A percentile compares a stretch with the other conserved stretches of the same genome.
Conservation (phyloP, 2,113 vertebrate genomes). For the Pogonocichla stellata region DNA sequence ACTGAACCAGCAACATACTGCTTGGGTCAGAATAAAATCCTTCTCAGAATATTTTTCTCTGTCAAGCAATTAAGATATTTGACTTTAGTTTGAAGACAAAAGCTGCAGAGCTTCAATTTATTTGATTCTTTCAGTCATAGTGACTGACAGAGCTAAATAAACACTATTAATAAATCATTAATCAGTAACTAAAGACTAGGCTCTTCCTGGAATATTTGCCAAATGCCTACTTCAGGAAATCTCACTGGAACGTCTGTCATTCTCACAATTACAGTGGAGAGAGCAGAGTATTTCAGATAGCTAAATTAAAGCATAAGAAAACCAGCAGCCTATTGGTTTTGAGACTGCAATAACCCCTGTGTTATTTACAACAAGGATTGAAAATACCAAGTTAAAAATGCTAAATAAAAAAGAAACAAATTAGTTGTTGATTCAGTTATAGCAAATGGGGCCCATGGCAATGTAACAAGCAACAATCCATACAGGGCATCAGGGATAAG, state of each 20-base stretch:
- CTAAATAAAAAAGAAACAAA: neutral
- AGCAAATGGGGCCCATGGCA: neutral
- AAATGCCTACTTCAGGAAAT: conserved; percentile 42
- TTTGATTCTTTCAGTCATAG: conserved; percentile 61
- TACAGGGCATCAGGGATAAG: neutral
- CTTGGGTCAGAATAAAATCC: neutral
- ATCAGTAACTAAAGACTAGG: conserved; percentile 68
- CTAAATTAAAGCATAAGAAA: conserved; percentile 8
- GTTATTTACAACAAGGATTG: conserved; percentile 26
- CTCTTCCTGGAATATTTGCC: conserved; percentile 22
- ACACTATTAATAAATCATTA: conserved; percentile 82
- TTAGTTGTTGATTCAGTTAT: neutral
- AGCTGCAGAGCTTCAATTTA: conserved; percentile 1
- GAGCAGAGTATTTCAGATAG: neutral
- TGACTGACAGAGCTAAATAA: conserved; percentile 78
- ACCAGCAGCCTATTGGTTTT: neutral
- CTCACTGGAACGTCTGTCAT: conserved; percentile 57
- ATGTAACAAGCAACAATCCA: conserved; percentile 22
- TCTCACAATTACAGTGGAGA: conserved; percentile 27
- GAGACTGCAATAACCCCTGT: neutral
- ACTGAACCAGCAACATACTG: neutral
- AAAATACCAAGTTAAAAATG: neutral
- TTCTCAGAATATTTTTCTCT: neutral
- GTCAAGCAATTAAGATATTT: conserved; percentile 21
- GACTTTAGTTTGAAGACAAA: conserved; percentile 70